Evolutionary conservation across 2,797 vertebrate species (phyloP).

Genomic region (Pipistrellus pygmaeus): DNA sequence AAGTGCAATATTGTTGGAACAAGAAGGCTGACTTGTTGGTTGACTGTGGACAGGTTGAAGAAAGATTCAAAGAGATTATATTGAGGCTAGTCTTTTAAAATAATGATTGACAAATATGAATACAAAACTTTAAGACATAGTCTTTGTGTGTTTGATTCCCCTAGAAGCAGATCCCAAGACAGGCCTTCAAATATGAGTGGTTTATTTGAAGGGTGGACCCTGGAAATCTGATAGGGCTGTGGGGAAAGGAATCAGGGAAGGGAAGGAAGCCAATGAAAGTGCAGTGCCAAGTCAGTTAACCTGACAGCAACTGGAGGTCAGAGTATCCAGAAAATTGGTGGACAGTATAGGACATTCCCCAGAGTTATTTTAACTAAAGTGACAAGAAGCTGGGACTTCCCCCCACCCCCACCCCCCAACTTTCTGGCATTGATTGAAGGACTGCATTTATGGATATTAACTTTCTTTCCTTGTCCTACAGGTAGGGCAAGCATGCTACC

Average conservation of each 20-base stretch:
- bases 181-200: background rate
- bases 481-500: background rate
- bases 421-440: background rate
- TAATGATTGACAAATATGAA: background rate
- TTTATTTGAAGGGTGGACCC: background rate
- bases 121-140: background rate
- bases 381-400: background rate
- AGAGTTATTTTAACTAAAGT: background rate
- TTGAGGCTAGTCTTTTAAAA: background rate
- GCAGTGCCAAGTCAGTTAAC: background rate
- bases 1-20: background rate
- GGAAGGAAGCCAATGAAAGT: background rate
- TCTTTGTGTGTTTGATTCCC: constrained; percentile 25
- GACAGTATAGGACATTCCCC: background rate
- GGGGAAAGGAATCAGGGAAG: background rate
- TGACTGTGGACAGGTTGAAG: background rate
- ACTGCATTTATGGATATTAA: background rate
- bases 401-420: background rate
- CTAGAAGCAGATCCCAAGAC: constrained; percentile 1
- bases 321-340: background rate
- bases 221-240: background rate
- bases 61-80: background rate
- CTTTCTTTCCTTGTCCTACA: background rate
- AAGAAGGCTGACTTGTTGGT: background rate
- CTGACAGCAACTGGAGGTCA: background rate